These are phyloP conservation scores for Stichopus horrens DNA, from an alignment of 53 echinoderm and acorn worm species.

Conservation along the genomic window DNA sequence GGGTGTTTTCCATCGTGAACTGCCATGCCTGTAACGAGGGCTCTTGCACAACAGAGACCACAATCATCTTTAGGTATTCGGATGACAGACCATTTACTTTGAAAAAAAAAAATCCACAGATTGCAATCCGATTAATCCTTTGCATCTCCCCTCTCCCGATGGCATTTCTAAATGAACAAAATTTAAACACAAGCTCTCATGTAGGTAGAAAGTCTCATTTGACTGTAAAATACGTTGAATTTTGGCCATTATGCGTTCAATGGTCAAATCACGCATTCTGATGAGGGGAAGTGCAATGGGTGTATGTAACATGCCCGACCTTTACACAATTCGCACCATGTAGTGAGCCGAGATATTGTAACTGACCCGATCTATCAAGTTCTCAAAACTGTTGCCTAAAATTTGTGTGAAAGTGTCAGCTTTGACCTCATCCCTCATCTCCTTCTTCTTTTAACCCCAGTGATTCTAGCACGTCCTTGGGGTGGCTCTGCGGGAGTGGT, in stretches of 20 bases:
- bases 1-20: too few relatives aligned
- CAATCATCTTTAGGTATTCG: too few relatives aligned
- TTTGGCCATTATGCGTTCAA: slow-evolving; percentile 1
- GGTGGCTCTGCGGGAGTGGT: not conserved
- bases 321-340: slow-evolving; percentile 13
- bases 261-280: slow-evolving; percentile 15
- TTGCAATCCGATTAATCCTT: slow-evolving; percentile 3
- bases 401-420: slow-evolving; percentile 8
- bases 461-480: not conserved
- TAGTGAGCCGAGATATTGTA: slow-evolving; percentile 5
- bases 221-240: slow-evolving; percentile 40
- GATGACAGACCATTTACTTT: slow-evolving; percentile 21
- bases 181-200: slow-evolving; percentile 31
- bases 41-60: too few relatives aligned
- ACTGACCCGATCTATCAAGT: not conserved
- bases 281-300: slow-evolving; percentile 44
- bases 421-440: slow-evolving; percentile 6
- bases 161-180: slow-evolving; percentile 47
- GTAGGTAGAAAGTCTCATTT: slow-evolving; percentile 23
- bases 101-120: slow-evolving; percentile 37
- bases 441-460: not conserved
- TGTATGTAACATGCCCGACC: slow-evolving; percentile 26
- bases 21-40: too few relatives aligned
- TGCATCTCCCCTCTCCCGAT: slow-evolving; percentile 19
- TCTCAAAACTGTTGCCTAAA: not conserved